A percentile compares a stretch with the other conserved stretches of the same genome.
phyloP scores from a whole-genome alignment of 2,888 invertebrate genomes.

The Netelia inedita region DNA sequence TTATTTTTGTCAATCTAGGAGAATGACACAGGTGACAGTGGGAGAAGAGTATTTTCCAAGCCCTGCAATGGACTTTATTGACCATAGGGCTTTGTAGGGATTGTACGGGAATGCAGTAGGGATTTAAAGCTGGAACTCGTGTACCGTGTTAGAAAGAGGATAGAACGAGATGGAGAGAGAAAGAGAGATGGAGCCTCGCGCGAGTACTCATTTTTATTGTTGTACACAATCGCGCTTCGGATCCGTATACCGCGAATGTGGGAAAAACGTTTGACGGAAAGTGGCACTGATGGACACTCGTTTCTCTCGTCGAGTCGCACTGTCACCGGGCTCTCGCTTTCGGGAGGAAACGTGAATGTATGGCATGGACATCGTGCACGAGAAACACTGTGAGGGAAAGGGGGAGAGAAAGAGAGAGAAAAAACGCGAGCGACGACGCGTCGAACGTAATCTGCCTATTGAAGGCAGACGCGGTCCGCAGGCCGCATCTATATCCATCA shows the following conservation, averaged over 20 bases:
- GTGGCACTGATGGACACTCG: not conserved
- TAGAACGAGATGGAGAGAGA: not conserved
- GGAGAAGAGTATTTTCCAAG: not conserved
- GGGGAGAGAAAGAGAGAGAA: conserved; percentile 6
- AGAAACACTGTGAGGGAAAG: not conserved
- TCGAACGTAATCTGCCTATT: conserved; percentile 81
- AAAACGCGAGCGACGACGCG: conserved; percentile 60
- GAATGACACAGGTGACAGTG: conserved; percentile 3
- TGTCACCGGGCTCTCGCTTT: conserved; percentile 2
- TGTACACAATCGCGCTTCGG: conserved; percentile 22
- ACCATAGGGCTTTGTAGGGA: not conserved
- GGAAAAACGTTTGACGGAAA: conserved; percentile 11
- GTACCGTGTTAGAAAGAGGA: not conserved
- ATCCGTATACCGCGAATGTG: conserved; percentile 8
- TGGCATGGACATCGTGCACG: not conserved
- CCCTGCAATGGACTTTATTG: not conserved
- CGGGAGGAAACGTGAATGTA: conserved; percentile 2
- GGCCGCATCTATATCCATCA: conserved; percentile 80
- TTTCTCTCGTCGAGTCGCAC: conserved; percentile 17
- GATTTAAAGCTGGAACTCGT: conserved; percentile 18
- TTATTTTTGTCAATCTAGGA: not conserved
- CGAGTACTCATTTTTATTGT: conserved; percentile 36
- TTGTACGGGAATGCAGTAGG: not conserved
- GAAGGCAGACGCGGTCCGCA: conserved; percentile 69
- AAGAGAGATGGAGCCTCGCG: not conserved